Base-by-base conservation (phyloP, 2,113 vertebrate species). In the Chrysochloris asiatica region DNA sequence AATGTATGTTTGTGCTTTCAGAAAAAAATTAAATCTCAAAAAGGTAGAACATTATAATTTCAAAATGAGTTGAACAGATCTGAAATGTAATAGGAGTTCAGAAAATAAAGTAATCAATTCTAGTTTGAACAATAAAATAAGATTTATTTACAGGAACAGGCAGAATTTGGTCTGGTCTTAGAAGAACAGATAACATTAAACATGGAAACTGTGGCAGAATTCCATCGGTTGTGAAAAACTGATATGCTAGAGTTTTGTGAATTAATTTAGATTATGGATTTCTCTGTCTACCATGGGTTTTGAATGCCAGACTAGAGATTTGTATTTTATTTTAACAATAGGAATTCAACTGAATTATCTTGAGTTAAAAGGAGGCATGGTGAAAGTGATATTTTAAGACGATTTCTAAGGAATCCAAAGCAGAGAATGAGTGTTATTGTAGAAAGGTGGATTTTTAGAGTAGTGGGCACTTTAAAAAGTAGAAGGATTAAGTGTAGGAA, bases 1-100 rank as follows among this genome's bases (percentile, higher is more conserved):
- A 21, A 19, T 33, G 48, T 48, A 22, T 48, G 81, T n/a, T 22
- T 43, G 71, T 3, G 67, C 22, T 84, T 43, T 81, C 41, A 5
- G 54, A 54, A 80, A n/a, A 79, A n/a, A 83, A 50, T 36, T 71
- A 78, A n/a, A 88, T 83, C 38, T 88, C 54, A 86, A 88, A 91
- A 36, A 86, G 36, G 28, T 87, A 89, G 43, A 71, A 71, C 52
- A 41, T n/a, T 72, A 41, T 90, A 71, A 89, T 91, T 86, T 89
- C 13, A 76, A 83, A 83, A 63, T n/a, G 19, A 61, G 21, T 52
- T 45, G 33, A 71, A 69, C 24, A 80, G 41, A 43, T 86, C 65
- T 65, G 65, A 93, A 85, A 81, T 54, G 30, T 73, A 71, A 61
- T 28, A 26, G 48, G 14, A 80, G 19, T 69, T 79, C 76, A 79